phyloP scores from a whole-genome alignment of 2,888 invertebrate genomes.

The Hemithea aestivaria region DNA sequence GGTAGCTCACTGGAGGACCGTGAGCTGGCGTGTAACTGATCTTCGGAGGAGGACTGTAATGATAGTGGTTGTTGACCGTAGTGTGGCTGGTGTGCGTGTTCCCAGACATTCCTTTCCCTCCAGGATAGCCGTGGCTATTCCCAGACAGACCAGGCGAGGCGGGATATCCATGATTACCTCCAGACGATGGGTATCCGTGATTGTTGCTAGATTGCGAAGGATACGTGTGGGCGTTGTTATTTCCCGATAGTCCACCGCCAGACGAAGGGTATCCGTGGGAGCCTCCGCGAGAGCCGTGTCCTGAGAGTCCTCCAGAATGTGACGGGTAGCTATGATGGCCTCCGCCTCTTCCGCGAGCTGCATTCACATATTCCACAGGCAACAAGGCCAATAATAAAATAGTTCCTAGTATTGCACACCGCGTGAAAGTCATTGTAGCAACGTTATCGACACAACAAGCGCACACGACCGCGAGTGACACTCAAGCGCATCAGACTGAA shows the following conservation, averaged over 20 bases:
- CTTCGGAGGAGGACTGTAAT: conserved; percentile 61
- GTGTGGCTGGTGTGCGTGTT: conserved; percentile 36
- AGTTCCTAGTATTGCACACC: conserved; percentile 47
- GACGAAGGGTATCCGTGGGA: conserved; percentile 33
- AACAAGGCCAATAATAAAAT: conserved; percentile 39
- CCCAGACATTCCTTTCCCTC: conserved; percentile 22
- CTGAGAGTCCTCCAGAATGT: conserved; percentile 38
- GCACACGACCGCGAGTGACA: too few relatives aligned
- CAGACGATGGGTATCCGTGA: conserved; percentile 30
- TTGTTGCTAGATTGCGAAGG: conserved; percentile 23
- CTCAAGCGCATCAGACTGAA: conserved; percentile 43
- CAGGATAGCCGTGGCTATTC: conserved; percentile 28
- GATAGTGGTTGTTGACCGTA: conserved; percentile 54
- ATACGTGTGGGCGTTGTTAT: conserved; percentile 9
- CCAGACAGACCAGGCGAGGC: conserved; percentile 30
- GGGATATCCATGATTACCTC: conserved; percentile 28
- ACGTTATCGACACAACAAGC: conserved; percentile 30
- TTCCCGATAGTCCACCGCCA: conserved; percentile 17
- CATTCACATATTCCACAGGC: conserved; percentile 27
- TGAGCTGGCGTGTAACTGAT: conserved; percentile 52
- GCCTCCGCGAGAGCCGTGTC: conserved; percentile 26
- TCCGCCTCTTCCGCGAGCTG: conserved; percentile 27
- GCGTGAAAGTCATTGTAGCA: conserved; percentile 39
- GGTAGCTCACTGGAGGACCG: conserved; percentile 48
- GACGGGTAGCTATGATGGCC: conserved; percentile 29